A percentile compares a stretch with the other conserved stretches of the same genome.
Conservation (phyloP, 2,797 vertebrate species). For the Thalassophryne amazonica region DNA sequence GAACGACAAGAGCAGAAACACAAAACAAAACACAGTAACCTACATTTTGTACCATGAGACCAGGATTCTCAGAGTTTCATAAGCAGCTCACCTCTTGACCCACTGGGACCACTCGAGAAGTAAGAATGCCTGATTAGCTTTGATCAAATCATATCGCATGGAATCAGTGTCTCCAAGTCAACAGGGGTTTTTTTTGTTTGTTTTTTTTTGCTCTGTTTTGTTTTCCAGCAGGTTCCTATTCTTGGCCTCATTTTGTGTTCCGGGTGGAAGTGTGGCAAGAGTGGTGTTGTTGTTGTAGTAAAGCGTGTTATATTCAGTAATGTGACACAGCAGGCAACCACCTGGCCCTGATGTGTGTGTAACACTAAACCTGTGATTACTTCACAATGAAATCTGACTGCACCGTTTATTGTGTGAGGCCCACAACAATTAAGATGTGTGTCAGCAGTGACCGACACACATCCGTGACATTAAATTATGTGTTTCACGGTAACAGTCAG, state of each 20-base stretch:
- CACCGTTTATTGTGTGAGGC: constrained; percentile 24
- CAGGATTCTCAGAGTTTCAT: constrained; percentile 27
- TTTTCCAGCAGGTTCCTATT: constrained; percentile 28
- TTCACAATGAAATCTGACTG: constrained; percentile 42
- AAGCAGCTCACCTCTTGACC: constrained; percentile 9
- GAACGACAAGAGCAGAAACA: not conserved
- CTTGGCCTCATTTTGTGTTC: constrained; percentile 17
- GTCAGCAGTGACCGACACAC: constrained; percentile 6
- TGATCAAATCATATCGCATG: constrained; percentile 11
- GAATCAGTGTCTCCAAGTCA: constrained; percentile 17
- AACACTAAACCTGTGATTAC: constrained; percentile 57
- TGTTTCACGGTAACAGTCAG: constrained; percentile 25
- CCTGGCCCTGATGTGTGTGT: constrained; percentile 31
- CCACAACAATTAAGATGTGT: constrained; percentile 18
- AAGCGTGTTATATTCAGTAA: constrained; percentile 19
- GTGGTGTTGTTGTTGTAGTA: constrained; percentile 33
- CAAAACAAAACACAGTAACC: not conserved
- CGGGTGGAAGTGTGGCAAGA: constrained; percentile 26
- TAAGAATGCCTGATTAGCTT: not conserved
- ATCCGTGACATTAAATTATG: not conserved
- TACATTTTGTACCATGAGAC: not conserved
- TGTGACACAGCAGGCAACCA: constrained; percentile 17
- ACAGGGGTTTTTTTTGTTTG: no score
- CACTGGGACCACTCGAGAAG: not conserved
- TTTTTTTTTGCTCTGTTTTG: no score